Conservation (phyloP, 2,797 vertebrate species). For the Parotocinclus haroldoi region DNA sequence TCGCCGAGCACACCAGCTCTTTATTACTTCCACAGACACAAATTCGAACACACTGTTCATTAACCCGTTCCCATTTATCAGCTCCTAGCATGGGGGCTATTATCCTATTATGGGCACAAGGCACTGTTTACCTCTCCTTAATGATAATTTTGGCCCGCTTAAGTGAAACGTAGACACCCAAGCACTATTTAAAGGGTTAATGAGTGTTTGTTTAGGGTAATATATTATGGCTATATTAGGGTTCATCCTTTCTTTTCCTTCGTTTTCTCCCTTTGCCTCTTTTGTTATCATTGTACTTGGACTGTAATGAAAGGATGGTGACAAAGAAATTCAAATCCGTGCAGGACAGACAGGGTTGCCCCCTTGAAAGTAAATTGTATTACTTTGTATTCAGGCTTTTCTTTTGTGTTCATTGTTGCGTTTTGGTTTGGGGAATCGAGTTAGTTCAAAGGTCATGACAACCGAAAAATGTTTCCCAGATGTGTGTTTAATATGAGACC, state of each 20-base stretch:
- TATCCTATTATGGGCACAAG: constrained; percentile 25
- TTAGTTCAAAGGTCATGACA: no score
- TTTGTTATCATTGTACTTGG: constrained; percentile 50
- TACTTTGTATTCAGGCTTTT: constrained; percentile 52
- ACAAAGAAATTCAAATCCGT: constrained; percentile 54
- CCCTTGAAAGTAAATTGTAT: constrained; percentile 62
- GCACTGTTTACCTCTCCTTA: constrained; percentile 19
- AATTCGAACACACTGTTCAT: constrained; percentile 19
- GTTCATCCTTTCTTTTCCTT: constrained; percentile 21
- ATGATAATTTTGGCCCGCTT: constrained; percentile 13
- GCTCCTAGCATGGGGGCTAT: constrained; percentile 22
- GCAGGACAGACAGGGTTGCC: constrained; percentile 38
- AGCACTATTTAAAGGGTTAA: constrained; percentile 17
- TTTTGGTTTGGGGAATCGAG: no score
- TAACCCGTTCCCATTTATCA: constrained; percentile 29
- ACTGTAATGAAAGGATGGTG: constrained; percentile 57
- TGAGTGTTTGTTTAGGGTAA: constrained; percentile 12
- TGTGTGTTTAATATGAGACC: no score
- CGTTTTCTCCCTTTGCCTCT: not conserved
- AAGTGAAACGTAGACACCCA: constrained; percentile 17
- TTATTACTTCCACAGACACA: constrained; percentile 10
- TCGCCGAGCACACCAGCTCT: not conserved
- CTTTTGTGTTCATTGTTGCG: constrained; percentile 51
- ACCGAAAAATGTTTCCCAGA: no score
- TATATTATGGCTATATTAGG: constrained; percentile 26